Percentiles rank a stretch among this genome's conserved stretches.
These are phyloP conservation scores for Ranitomeya imitator DNA, from an alignment of 2,113 vertebrate species.

Conservation along the genomic window DNA sequence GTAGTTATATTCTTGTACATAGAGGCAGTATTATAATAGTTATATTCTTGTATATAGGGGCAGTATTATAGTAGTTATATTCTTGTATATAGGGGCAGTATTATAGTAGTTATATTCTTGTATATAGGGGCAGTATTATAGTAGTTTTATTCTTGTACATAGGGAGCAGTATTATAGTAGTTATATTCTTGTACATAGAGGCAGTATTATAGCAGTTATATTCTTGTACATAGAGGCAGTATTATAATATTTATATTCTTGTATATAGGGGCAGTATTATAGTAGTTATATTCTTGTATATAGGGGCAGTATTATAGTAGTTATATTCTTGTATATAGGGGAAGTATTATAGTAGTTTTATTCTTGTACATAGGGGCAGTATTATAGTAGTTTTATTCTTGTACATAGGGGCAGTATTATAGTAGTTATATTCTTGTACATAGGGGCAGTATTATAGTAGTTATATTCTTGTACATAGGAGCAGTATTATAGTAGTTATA, in stretches of 20 bases:
- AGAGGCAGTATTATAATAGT: not conserved
- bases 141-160: not conserved
- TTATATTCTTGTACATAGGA: too few relatives aligned
- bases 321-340: slow-evolving; percentile 2
- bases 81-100: not conserved
- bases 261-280: slow-evolving; percentile 1
- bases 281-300: slow-evolving; percentile 3
- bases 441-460: too few relatives aligned
- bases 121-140: slow-evolving; percentile 1
- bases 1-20: not conserved
- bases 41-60: slow-evolving; percentile 1
- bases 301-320: not conserved
- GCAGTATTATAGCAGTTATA: not conserved
- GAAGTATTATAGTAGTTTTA: too few relatives aligned
- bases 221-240: slow-evolving; percentile 3
- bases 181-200: not conserved
- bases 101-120: slow-evolving; percentile 16
- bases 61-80: slow-evolving; percentile 10
- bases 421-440: too few relatives aligned
- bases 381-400: too few relatives aligned
- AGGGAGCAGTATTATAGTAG: not conserved
- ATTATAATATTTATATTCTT: slow-evolving; percentile 13
- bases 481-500: too few relatives aligned
- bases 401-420: too few relatives aligned
- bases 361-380: too few relatives aligned